A percentile compares a stretch with the other conserved stretches of the same genome.
Conservation (phyloP, 2,797 vertebrate species). For the Cercopithecus diana region DNA sequence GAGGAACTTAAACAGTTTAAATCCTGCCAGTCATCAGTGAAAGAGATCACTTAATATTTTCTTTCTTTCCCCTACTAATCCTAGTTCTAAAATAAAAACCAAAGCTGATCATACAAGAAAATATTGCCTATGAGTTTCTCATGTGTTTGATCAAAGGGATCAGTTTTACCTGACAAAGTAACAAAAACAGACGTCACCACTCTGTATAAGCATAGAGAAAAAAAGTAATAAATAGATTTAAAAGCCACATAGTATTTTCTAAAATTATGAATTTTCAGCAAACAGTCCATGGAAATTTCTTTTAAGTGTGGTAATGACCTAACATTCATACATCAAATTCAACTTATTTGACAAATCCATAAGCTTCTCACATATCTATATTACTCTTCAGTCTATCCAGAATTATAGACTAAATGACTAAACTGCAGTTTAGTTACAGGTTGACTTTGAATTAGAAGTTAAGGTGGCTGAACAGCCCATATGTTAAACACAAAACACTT, state of each 20-base stretch:
- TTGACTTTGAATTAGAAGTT: background rate
- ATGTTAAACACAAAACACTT: background rate
- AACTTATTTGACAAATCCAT: background rate
- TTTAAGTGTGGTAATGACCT: background rate
- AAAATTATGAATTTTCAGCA: background rate
- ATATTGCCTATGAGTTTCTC: background rate
- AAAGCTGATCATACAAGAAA: background rate
- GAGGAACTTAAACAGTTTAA: background rate
- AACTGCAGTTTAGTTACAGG: background rate
- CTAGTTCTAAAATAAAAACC: constrained; percentile 8
- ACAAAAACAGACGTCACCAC: background rate
- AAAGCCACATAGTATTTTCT: background rate
- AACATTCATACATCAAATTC: background rate
- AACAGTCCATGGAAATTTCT: background rate
- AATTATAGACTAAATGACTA: background rate
- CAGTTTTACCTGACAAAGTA: constrained; percentile 11
- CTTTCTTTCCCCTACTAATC: background rate
- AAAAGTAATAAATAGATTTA: background rate
- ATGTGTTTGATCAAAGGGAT: background rate
- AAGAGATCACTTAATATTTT: constrained; percentile 39
- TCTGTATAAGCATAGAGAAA: background rate
- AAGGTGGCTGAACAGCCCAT: background rate
- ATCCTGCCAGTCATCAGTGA: background rate
- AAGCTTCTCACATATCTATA: background rate
- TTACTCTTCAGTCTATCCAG: background rate